Conservation (phyloP, 2,113 vertebrate species). For the Catharus bicknelli region DNA sequence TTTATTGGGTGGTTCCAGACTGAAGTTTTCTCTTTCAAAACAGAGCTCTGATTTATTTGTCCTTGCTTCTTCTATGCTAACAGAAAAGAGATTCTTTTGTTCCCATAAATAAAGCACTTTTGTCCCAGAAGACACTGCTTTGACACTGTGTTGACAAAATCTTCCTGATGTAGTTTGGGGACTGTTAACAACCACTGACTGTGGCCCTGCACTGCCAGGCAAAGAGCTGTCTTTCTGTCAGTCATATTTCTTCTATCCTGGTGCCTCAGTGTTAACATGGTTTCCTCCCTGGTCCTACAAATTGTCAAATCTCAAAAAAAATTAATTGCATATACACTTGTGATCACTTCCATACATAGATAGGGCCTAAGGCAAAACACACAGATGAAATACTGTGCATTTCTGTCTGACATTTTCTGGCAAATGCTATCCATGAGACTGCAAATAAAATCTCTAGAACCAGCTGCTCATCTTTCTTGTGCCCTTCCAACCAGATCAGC, state of each 20-base stretch:
- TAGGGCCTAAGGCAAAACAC: constrained; percentile 37
- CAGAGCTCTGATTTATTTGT: neutral
- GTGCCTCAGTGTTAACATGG: neutral
- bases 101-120: neutral
- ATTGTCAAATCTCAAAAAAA: constrained; percentile 45
- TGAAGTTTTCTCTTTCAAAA: neutral
- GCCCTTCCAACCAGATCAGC: neutral
- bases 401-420: constrained; percentile 46
- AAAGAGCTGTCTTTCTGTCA: constrained; percentile 19
- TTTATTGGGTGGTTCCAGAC: neutral
- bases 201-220: neutral
- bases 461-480: constrained; percentile 35
- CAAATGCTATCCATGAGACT: constrained; percentile 28
- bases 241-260: neutral
- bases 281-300: constrained; percentile 31
- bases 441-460: constrained; percentile 38
- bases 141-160: neutral
- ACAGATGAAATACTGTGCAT: constrained; percentile 22
- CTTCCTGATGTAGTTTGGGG: neutral
- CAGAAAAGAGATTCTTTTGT: neutral
- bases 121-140: neutral
- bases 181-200: neutral
- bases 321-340: constrained; percentile 40
- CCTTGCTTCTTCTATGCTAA: neutral
- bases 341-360: constrained; percentile 40